phyloP scores from a whole-genome alignment of 2,113 vertebrate genomes.

The Emydocephalus ijimae region DNA sequence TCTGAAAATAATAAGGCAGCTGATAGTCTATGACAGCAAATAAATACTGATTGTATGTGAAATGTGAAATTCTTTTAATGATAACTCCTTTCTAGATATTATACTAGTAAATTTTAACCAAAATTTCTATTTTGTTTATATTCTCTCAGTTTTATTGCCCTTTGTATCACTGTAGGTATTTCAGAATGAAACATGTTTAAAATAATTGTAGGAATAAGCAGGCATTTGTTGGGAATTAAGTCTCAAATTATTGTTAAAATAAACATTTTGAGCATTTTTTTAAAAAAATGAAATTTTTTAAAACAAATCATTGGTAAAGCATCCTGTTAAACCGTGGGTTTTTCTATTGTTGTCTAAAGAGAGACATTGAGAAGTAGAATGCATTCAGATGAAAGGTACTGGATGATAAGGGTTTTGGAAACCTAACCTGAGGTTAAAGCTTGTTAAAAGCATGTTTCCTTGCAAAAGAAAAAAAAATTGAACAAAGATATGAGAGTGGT shows the following conservation, averaged over 20 bases:
- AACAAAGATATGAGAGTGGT: neutral
- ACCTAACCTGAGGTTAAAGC: neutral
- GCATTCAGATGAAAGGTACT: neutral
- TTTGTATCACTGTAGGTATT: fast-evolving
- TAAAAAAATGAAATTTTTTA: neutral
- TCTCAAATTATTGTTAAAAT: neutral
- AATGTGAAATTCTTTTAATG: neutral
- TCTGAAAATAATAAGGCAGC: neutral
- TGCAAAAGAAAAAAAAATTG: neutral
- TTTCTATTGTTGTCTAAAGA: neutral
- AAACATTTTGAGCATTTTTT: neutral
- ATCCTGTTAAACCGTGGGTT: fast-evolving
- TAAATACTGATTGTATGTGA: neutral
- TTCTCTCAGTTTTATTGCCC: neutral
- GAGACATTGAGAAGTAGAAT: neutral
- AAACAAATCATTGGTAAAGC: neutral
- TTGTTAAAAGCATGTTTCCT: neutral
- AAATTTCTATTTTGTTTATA: neutral
- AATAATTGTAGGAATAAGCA: neutral
- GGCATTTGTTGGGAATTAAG: neutral
- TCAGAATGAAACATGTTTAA: neutral
- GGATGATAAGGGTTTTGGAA: neutral
- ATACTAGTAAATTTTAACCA: neutral
- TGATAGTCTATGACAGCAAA: neutral
- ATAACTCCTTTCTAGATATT: neutral